Base-by-base conservation (phyloP, 2,888 invertebrate genomes). In the Melangyna quadrimaculata region DNA sequence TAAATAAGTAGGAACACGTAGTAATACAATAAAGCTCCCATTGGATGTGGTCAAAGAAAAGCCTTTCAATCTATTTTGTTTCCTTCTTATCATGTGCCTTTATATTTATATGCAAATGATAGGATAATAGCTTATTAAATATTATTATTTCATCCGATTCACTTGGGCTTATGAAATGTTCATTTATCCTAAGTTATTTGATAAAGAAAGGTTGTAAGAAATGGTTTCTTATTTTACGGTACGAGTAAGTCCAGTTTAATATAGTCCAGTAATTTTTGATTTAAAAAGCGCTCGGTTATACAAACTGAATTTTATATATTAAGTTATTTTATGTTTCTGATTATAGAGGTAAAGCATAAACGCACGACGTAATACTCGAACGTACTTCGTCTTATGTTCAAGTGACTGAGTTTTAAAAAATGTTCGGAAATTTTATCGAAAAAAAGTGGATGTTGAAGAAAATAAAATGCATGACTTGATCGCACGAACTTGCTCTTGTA, bases 31-130 rank as follows among this genome's bases (percentile, higher is more conserved):
- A 27, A 5, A 19, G 19, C 17, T 17, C 5, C 2, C 29, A 32
- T 32, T 57, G 29, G 17, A 32, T 32, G 22, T 19, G 59, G 57
- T 59, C 59, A 59, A 37, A 35, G 6, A 22, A 10, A 48, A 51
- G 51, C 24, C 51, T 27, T 27, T 45, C 1, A 10, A 2, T 29
- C n/a, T n/a, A n/a, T n/a, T n/a, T n/a, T n/a, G n/a, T 55, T 5
- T 10, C 10, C 10, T 17, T 9, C 14, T 6, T 55, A 55, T 29
- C 55, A 53, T 53, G 9, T 27, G 17, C 55, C 55, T 10, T 55
- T 32, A 55, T 24, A 55, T 10, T 55, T 32, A 55, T 24, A 55
- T 55, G 55, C 55, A 55, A 55, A 55, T 55, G 32, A 32, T 32
- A 10, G 55, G 29, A 55, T 29, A 17, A 19, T n/a, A 32, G 29